These are phyloP conservation scores for Caenorhabditis briggsae DNA, from an alignment of 1,140 invertebrate species.

Conservation along the genomic window DNA sequence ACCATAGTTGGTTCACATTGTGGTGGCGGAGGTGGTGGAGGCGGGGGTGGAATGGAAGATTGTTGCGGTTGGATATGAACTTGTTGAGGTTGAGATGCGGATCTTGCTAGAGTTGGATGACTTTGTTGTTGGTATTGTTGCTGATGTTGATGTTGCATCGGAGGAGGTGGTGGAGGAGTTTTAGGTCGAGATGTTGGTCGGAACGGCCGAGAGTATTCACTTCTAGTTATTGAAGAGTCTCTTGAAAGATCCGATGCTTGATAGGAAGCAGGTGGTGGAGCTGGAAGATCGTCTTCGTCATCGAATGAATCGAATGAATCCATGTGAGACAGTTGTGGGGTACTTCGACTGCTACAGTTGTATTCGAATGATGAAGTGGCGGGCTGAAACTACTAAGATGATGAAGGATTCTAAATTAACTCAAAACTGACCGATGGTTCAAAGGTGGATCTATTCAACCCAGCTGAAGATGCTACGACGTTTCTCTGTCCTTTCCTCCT, in stretches of 20 bases:
- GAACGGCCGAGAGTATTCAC: slow-evolving; percentile 71
- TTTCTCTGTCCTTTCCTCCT: slow-evolving; percentile 81
- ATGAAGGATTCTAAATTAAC: not conserved
- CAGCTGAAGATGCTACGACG: slow-evolving; percentile 62
- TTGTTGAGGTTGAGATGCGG: slow-evolving; percentile 29
- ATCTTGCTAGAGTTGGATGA: slow-evolving; percentile 32
- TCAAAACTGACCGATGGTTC: not conserved
- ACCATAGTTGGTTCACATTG: slow-evolving; percentile 31
- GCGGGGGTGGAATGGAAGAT: slow-evolving; percentile 67
- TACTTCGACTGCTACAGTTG: slow-evolving; percentile 52
- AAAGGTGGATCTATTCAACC: slow-evolving; percentile 38
- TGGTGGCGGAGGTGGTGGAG: slow-evolving; percentile 68
- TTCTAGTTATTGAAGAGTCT: slow-evolving; percentile 33
- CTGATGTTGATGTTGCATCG: slow-evolving; percentile 35
- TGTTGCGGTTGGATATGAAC: slow-evolving; percentile 47
- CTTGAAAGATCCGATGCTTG: not conserved
- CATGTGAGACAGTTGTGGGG: slow-evolving; percentile 37
- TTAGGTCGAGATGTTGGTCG: slow-evolving; percentile 66
- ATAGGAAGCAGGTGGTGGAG: slow-evolving; percentile 10
- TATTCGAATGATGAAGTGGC: slow-evolving; percentile 27
- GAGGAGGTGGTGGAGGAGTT: slow-evolving; percentile 59
- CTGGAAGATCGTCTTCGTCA: slow-evolving; percentile 29
- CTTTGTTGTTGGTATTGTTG: slow-evolving; percentile 35
- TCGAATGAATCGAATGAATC: slow-evolving; percentile 45
- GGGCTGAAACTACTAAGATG: not conserved